These are phyloP conservation scores for Drosophila ezoana DNA, from an alignment of 2,888 invertebrate species.

Conservation along the genomic window DNA sequence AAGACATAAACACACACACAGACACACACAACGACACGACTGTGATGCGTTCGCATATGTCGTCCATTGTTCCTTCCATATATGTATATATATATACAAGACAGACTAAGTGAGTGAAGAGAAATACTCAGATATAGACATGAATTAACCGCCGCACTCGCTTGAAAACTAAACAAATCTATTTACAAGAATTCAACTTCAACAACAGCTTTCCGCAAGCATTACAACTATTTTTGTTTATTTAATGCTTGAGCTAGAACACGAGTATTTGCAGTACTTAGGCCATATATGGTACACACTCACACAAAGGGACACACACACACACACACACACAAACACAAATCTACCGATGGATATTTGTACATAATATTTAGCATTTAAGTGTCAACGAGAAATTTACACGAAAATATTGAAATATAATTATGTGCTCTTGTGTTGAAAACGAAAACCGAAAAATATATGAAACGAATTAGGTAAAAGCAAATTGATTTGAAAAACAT, in stretches of 20 bases:
- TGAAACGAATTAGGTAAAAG: slow-evolving; percentile 33
- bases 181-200: slow-evolving; percentile 50
- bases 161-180: slow-evolving; percentile 45
- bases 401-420: slow-evolving; percentile 34
- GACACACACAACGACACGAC: slow-evolving; percentile 57
- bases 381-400: slow-evolving; percentile 64
- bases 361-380: slow-evolving; percentile 67
- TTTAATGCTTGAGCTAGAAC: slow-evolving; percentile 54
- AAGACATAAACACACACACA: slow-evolving; percentile 36
- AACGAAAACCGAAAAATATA: slow-evolving; percentile 21
- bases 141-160: slow-evolving; percentile 60
- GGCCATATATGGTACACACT: slow-evolving; percentile 1
- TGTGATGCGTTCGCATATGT: slow-evolving; percentile 56
- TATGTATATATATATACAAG: slow-evolving; percentile 12
- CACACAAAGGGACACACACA: slow-evolving; percentile 5
- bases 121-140: slow-evolving; percentile 11
- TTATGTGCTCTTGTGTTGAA: slow-evolving; percentile 66
- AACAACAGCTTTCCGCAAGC: slow-evolving; percentile 9
- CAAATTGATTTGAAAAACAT: slow-evolving; percentile 33
- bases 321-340: slow-evolving; percentile 5
- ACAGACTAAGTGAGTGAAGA: not conserved
- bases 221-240: slow-evolving; percentile 41
- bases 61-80: slow-evolving; percentile 83
- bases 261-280: slow-evolving; percentile 24
- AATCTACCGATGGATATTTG: slow-evolving; percentile 66